Evolutionary conservation across 1,140 invertebrate genomes (phyloP), one percentile per base, ranked within the genome.

Genomic region (Calephelis virginiensis): DNA sequence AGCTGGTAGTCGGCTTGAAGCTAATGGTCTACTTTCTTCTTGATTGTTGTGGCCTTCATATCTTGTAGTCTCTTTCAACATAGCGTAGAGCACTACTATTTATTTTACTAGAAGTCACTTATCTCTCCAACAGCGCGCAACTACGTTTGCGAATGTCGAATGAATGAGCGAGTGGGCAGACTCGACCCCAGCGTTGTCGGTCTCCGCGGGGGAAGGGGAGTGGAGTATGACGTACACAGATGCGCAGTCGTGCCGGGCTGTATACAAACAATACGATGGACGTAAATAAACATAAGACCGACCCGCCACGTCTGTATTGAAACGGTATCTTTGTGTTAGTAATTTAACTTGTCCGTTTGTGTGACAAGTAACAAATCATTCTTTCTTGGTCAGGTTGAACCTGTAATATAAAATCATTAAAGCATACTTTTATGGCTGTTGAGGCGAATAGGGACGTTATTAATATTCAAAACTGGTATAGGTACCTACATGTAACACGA

Each of bases 181-280:
- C 76, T 73, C 89, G 85, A 85, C 78, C 82, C 82, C 75, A 78
- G 77, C 79, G 83, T 86, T 77, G 80, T 82, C 69, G 85, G 83
- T 76, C 78, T 82, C 70, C 61, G 80, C 80, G 86, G 82, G 81
- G 79, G 72, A 45, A 66, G 69, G 66, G 71, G 63, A 77, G 80
- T 75, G 77, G 78, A 80, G 83, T 76, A 78, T 89, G 86, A 90
- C 86, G 86, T 90, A 83, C 73, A 71, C 78, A 80, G 86, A 88
- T 89, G 88, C 86, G 86, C 86, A 89, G 85, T 83, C 88, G 88
- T 84, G 85, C 86, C 86, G 86, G 88, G 81, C 82, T 90, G 88
- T 90, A 89, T 90, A 90, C 88, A 90, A 90, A 90, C 88, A 90
- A 90, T 90, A 88, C 87, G 83, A 82, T 82, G 86, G 86, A 89